These are phyloP conservation scores for Lagria hirta DNA, from an alignment of 2,888 invertebrate genomes.

Conservation along the genomic window DNA sequence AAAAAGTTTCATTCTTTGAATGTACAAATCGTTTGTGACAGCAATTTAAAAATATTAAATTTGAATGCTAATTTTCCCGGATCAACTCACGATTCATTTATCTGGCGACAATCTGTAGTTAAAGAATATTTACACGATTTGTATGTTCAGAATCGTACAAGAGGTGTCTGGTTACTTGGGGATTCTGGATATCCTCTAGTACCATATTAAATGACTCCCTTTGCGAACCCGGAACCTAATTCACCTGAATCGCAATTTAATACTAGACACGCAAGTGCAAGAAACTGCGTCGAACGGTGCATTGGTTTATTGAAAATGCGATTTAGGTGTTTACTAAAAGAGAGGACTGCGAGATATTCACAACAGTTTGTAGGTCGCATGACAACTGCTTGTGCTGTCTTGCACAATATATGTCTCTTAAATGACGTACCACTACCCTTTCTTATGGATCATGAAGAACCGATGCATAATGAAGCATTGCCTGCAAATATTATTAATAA, in stretches of 20 bases:
- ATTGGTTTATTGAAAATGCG: conserved; percentile 23
- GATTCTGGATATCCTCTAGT: conserved; percentile 22
- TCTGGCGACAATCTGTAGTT: conserved; percentile 8
- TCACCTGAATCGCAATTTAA: conserved; percentile 10
- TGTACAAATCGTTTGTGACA: too few relatives aligned
- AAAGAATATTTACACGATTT: conserved; percentile 6
- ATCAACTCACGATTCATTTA: conserved; percentile 11
- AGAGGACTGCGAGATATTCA: conserved; percentile 16
- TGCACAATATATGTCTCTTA: conserved; percentile 21
- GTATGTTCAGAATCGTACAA: not conserved
- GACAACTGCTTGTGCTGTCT: conserved; percentile 11
- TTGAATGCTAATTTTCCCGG: conserved; percentile 16
- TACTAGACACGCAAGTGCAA: conserved; percentile 3
- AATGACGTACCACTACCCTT: not conserved
- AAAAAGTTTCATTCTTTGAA: conserved; percentile 9
- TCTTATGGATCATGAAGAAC: too few relatives aligned
- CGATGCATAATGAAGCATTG: too few relatives aligned
- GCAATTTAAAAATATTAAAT: conserved; percentile 9
- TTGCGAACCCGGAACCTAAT: conserved; percentile 5
- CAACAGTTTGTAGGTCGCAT: conserved; percentile 10
- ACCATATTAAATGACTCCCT: conserved; percentile 19
- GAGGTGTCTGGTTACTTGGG: conserved; percentile 14
- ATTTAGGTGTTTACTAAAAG: conserved; percentile 17
- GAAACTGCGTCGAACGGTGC: conserved; percentile 21
- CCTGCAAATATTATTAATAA: too few relatives aligned